A percentile compares a stretch with the other conserved stretches of the same genome.
phyloP scores from a whole-genome alignment of 2,888 invertebrate genomes.

The Operophtera brumata region DNA sequence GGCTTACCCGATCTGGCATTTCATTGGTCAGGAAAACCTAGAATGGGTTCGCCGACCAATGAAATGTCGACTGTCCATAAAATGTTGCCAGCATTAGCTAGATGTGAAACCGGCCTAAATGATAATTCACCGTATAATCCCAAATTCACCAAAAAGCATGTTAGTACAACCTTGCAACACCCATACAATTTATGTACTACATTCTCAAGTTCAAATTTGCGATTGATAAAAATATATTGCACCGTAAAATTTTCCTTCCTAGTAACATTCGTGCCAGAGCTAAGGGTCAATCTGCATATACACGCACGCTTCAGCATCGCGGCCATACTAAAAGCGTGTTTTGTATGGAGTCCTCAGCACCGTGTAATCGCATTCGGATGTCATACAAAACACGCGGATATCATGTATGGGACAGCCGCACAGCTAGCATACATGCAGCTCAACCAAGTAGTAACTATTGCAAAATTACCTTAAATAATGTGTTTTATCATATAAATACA shows the following conservation, averaged over 20 bases:
- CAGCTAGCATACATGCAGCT: no score
- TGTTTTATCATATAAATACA: slow-evolving; percentile 54
- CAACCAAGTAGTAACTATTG: slow-evolving; percentile 38
- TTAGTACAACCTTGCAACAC: slow-evolving; percentile 67
- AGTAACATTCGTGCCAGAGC: slow-evolving; percentile 53
- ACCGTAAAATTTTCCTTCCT: slow-evolving; percentile 51
- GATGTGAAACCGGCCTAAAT: neutral
- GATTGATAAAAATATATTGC: slow-evolving; percentile 64
- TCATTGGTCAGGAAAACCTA: neutral
- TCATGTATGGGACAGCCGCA: no score
- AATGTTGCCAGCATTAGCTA: slow-evolving; percentile 28
- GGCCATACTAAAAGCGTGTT: neutral
- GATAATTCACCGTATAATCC: slow-evolving; percentile 27
- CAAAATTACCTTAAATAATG: slow-evolving; percentile 47
- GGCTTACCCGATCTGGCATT: neutral
- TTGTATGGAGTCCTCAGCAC: neutral
- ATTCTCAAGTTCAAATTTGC: slow-evolving; percentile 42
- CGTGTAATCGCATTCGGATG: no score
- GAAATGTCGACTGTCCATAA: neutral
- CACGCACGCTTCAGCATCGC: slow-evolving; percentile 1
- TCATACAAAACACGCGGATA: no score
- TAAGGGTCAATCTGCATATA: slow-evolving; percentile 29
- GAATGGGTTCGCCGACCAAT: neutral
- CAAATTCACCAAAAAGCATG: slow-evolving; percentile 45
- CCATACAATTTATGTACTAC: slow-evolving; percentile 34